A percentile compares a stretch with the other conserved stretches of the same genome.
These are phyloP conservation scores for Rutilus rutilus DNA, from an alignment of 2,113 vertebrate genomes.

Conservation along the genomic window DNA sequence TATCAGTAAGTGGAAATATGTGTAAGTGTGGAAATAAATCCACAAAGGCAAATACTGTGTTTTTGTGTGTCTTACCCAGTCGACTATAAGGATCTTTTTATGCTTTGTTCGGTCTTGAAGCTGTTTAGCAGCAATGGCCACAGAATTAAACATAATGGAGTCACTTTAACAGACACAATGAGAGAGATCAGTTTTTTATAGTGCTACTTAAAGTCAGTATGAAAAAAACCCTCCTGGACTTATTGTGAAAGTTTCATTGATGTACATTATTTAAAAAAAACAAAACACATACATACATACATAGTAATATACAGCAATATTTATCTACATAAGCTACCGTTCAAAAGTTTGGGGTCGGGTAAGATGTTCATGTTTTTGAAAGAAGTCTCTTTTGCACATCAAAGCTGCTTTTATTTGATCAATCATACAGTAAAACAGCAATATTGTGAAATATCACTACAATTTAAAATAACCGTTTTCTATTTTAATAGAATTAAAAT, in stretches of 20 bases:
- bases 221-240: no score
- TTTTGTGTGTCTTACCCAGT: constrained; percentile 84
- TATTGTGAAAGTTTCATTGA: no score
- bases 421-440: neutral
- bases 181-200: neutral
- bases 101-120: constrained; percentile 81
- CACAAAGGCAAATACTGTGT: neutral
- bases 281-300: neutral
- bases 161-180: constrained; percentile 73
- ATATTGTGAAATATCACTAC: neutral
- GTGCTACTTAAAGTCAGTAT: no score
- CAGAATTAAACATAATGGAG: constrained; percentile 92
- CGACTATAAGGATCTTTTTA: constrained; percentile 91
- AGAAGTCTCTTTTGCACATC: neutral
- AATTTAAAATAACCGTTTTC: no score
- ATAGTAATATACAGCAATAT: neutral
- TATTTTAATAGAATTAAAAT: no score
- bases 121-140: constrained; percentile 89
- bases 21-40: constrained; percentile 46
- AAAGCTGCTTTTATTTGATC: neutral
- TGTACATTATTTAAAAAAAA: no score
- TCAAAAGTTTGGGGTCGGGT: neutral
- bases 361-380: neutral
- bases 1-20: constrained; percentile 7
- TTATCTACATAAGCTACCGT: neutral